Percentiles rank a stretch among this genome's conserved stretches.
phyloP scores from a whole-genome alignment of 2,797 vertebrate species.

The Argentina silus region DNA sequence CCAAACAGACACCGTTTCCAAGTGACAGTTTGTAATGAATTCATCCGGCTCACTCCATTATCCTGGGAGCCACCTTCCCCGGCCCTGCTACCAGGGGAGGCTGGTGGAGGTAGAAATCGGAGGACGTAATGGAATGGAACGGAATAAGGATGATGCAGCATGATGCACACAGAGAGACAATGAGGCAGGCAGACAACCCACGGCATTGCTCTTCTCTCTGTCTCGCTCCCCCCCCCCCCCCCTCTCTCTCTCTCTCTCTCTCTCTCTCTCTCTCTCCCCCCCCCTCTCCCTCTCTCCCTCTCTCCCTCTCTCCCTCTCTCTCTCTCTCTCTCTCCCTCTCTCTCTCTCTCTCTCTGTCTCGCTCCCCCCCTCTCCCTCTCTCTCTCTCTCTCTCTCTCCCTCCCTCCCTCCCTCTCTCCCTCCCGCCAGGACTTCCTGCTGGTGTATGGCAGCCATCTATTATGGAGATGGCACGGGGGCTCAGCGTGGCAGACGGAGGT shows the following conservation, averaged over 20 bases:
- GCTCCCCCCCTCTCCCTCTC: not conserved
- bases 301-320: no score
- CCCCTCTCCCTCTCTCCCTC: no score
- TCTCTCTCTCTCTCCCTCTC: no score
- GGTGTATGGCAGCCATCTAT: not conserved
- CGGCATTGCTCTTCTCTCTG: no score
- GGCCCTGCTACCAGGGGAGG: no score
- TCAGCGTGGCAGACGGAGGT: not conserved
- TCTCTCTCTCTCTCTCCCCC: no score
- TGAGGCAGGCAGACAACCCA: not conserved
- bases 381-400: not conserved
- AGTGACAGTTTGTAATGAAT: constrained; percentile 5
- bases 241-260: no score
- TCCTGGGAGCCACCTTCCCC: not conserved
- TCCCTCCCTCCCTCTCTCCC: not conserved
- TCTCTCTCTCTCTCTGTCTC: not conserved
- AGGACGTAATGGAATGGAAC: no score
- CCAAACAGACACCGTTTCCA: not conserved
- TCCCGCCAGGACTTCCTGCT: not conserved
- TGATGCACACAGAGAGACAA: not conserved
- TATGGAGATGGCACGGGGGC: constrained; percentile 1
- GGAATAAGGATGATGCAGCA: not conserved
- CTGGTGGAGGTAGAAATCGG: no score
- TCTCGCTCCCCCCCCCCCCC: no score
- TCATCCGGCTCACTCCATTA: not conserved